These are phyloP conservation scores for Coregonus sp. DNA, from an alignment of 2,797 vertebrate genomes.

Conservation along the genomic window DNA sequence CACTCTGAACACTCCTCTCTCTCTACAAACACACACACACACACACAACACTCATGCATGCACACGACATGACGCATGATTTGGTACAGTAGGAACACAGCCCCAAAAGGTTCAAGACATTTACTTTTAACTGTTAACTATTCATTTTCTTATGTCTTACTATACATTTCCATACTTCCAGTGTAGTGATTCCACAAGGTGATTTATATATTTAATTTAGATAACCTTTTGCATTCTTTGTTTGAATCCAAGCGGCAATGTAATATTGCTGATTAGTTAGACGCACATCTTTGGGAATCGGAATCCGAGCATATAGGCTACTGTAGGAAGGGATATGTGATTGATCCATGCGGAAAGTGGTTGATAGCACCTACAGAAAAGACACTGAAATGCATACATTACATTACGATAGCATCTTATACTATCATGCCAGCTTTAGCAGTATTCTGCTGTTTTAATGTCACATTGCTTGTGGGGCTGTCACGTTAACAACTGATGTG, in stretches of 20 bases:
- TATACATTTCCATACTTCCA: conserved; percentile 31
- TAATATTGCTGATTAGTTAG: conserved; percentile 7
- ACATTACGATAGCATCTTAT: conserved; percentile 26
- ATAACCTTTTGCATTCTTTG: conserved; percentile 22
- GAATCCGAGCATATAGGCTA: neutral
- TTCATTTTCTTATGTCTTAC: conserved; percentile 44
- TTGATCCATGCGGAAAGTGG: conserved; percentile 19
- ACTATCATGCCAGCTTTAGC: conserved; percentile 12
- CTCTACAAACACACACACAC: conserved; percentile 1
- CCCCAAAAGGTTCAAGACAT: neutral
- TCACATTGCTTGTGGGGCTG: conserved; percentile 12
- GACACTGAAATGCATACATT: neutral
- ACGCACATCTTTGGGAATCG: neutral
- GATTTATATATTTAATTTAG: conserved; percentile 17
- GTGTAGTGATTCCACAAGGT: conserved; percentile 16
- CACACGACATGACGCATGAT: conserved; percentile 13
- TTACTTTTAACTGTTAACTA: conserved; percentile 62
- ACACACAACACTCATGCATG: conserved; percentile 10
- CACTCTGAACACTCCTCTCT: conserved; percentile 32
- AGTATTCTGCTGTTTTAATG: conserved; percentile 29
- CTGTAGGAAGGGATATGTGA: neutral
- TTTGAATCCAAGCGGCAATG: conserved; percentile 15
- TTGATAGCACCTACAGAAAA: conserved; percentile 8
- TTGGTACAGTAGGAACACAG: neutral
- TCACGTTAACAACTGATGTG: conserved; percentile 29